These are phyloP conservation scores for Syrrhaptes paradoxus DNA, from an alignment of 2,113 vertebrate species.

Conservation along the genomic window DNA sequence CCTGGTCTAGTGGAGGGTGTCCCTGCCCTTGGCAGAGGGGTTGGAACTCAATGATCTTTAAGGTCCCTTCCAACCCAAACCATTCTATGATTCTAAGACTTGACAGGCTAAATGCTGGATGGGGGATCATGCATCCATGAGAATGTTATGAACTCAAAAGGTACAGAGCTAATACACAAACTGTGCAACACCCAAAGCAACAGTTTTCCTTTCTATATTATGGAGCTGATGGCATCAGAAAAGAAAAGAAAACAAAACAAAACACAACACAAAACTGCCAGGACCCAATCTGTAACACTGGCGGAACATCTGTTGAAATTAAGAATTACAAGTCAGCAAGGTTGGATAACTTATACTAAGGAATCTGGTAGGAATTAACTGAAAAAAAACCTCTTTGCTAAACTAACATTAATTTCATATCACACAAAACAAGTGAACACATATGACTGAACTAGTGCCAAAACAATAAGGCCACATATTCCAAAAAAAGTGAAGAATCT, in stretches of 20 bases:
- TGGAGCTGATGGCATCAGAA: not conserved
- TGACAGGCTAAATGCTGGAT: not conserved
- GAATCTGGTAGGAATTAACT: not conserved
- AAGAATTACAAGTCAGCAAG: not conserved
- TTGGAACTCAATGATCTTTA: too few relatives aligned
- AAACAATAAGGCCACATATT: not conserved
- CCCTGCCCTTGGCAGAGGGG: too few relatives aligned
- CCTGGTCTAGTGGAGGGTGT: too few relatives aligned
- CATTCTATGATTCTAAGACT: not conserved
- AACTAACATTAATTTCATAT: not conserved
- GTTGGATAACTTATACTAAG: not conserved
- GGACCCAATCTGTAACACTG: not conserved
- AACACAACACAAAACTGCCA: not conserved
- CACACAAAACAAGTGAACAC: not conserved
- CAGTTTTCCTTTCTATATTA: not conserved
- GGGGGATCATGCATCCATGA: fast-evolving
- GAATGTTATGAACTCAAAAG: not conserved
- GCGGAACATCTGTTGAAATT: not conserved
- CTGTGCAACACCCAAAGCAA: not conserved
- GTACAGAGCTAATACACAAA: not conserved
- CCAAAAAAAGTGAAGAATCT: not conserved
- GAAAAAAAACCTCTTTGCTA: not conserved
- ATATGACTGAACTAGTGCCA: not conserved
- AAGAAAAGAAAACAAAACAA: not conserved
- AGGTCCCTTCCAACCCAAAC: too few relatives aligned